A percentile compares a stretch with the other conserved stretches of the same genome.
Evolutionary conservation across 2,113 vertebrate genomes (phyloP).

Genomic region (Trematocara variabile): DNA sequence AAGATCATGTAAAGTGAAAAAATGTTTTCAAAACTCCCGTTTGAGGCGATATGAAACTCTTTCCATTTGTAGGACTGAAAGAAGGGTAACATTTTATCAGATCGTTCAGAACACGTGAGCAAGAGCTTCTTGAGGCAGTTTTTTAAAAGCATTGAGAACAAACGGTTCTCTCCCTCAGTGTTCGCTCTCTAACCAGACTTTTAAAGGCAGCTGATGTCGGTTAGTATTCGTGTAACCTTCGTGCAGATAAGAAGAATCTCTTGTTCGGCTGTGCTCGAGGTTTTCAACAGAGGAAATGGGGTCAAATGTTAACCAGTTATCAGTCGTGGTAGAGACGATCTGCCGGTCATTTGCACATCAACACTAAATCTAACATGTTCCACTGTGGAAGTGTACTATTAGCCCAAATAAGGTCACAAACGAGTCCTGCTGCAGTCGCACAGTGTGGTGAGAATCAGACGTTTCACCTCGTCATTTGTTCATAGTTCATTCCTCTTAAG

Average conservation of each 20-base stretch:
- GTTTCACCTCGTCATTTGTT: slow-evolving; percentile 15
- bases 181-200: neutral
- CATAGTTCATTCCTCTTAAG: slow-evolving; percentile 75
- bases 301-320: slow-evolving; percentile 6
- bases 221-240: neutral
- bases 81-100: slow-evolving; percentile 15
- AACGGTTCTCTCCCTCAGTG: neutral
- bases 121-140: neutral
- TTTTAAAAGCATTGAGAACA: neutral
- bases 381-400: neutral
- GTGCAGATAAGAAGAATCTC: neutral
- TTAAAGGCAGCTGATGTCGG: neutral
- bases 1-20: slow-evolving; percentile 44
- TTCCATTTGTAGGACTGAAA: slow-evolving; percentile 59
- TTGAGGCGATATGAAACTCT: slow-evolving; percentile 72
- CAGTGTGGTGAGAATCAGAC: neutral
- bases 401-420: neutral
- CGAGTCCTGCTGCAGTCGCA: neutral
- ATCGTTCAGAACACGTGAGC: neutral
- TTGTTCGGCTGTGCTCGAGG: neutral
- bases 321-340: slow-evolving; percentile 59
- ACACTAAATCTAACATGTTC: neutral
- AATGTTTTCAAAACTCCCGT: slow-evolving; percentile 11
- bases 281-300: neutral
- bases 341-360: slow-evolving; percentile 47